Evolutionary conservation across 2,113 vertebrate species (phyloP).

Genomic region (Platysteira castanea): DNA sequence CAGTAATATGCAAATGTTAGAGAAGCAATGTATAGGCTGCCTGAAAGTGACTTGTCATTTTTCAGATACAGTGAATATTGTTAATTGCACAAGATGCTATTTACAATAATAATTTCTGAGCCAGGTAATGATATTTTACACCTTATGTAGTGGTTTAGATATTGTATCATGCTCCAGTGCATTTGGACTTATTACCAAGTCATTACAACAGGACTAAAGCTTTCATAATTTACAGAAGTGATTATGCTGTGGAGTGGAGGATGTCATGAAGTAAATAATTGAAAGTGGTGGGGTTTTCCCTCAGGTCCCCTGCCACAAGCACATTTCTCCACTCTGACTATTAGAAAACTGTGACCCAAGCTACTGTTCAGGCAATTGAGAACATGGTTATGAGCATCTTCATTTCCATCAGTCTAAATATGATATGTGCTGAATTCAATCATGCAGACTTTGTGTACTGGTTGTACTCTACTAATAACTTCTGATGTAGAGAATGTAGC

Average conservation of each 20-base stretch:
- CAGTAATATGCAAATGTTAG: not conserved
- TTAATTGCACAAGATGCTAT: conserved; percentile 37
- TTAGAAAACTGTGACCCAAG: not conserved
- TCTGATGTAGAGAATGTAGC: conserved; percentile 4
- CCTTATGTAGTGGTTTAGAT: conserved; percentile 12
- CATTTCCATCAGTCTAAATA: not conserved
- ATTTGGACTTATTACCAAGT: conserved; percentile 62
- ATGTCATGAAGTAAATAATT: conserved; percentile 44
- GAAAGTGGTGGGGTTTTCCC: not conserved
- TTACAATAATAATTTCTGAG: conserved; percentile 53
- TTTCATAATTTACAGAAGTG: conserved; percentile 62
- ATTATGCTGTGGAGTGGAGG: conserved; percentile 6
- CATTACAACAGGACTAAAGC: conserved; percentile 39
- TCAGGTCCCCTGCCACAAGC: not conserved
- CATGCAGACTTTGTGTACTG: not conserved
- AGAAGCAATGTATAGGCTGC: not conserved
- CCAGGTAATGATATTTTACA: conserved; percentile 2
- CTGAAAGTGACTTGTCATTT: conserved; percentile 18
- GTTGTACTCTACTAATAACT: not conserved
- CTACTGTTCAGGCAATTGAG: not conserved
- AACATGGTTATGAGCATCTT: not conserved
- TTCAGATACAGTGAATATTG: not conserved
- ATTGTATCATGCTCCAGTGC: conserved; percentile 4
- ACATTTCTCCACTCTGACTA: not conserved
- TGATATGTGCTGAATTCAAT: not conserved